Conservation (phyloP, 2,888 invertebrate genomes). For the Aphrophora alni region DNA sequence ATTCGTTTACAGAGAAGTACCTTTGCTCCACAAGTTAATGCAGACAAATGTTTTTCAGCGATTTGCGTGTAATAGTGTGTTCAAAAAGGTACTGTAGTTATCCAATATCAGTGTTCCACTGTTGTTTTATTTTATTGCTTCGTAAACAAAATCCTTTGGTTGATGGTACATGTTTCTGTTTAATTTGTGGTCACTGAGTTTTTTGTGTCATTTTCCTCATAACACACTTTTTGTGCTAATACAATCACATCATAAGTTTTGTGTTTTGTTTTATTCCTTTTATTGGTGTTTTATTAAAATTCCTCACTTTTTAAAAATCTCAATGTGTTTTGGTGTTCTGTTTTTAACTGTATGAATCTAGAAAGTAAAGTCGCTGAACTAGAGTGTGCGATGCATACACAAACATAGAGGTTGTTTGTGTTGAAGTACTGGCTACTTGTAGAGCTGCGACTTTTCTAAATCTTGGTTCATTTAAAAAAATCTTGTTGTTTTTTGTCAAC, state of each 20-base stretch:
- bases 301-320: conserved; percentile 22
- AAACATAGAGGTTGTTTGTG: background rate
- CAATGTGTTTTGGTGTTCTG: background rate
- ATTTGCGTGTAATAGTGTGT: background rate
- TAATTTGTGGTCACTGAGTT: background rate
- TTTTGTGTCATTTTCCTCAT: background rate
- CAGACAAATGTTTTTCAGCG: background rate
- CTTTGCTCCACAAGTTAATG: background rate
- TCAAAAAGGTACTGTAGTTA: background rate
- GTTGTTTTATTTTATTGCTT: background rate
- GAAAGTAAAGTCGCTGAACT: background rate
- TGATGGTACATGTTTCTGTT: too few species aligned
- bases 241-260: background rate
- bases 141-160: background rate
- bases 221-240: background rate
- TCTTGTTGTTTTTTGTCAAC: background rate
- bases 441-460: background rate
- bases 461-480: background rate
- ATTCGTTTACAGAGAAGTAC: background rate
- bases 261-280: conserved; percentile 46
- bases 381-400: background rate
- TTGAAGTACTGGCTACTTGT: background rate
- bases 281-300: conserved; percentile 47
- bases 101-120: background rate
- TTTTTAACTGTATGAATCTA: background rate